phyloP scores from a whole-genome alignment of 2,797 vertebrate species.

The Poecile montanus region DNA sequence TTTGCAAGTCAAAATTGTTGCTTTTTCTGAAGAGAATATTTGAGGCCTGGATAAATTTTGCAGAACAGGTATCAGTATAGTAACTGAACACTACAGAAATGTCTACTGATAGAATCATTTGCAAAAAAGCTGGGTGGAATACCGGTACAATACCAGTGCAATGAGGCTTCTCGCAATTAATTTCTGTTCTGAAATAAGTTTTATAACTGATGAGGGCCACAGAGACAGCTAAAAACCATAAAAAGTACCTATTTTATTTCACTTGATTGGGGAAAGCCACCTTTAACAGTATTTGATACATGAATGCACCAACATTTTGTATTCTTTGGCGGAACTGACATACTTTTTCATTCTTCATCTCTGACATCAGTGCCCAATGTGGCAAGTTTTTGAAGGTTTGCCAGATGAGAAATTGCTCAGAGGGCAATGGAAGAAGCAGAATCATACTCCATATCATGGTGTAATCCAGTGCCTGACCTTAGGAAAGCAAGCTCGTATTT shows the following conservation, averaged over 20 bases:
- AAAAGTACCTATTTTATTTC: background rate
- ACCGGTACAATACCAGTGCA: background rate
- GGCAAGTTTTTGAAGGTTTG: slow-evolving; percentile 5
- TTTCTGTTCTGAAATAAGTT: background rate
- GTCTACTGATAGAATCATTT: background rate
- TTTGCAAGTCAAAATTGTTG: background rate
- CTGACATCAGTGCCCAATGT: background rate
- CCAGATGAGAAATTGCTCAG: background rate
- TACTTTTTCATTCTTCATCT: background rate
- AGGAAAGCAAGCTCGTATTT: background rate
- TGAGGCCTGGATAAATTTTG: background rate
- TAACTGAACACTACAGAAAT: background rate
- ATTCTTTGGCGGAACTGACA: background rate
- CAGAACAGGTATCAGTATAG: background rate
- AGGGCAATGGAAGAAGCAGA: background rate
- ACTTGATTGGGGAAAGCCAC: background rate
- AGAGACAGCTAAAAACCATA: background rate
- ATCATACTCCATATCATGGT: background rate
- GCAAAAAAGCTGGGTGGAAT: background rate
- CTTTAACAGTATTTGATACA: background rate
- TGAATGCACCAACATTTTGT: background rate
- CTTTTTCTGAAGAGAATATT: background rate
- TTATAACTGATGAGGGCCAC: background rate
- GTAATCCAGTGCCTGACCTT: background rate
- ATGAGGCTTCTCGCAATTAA: background rate